These are phyloP conservation scores for Gallinago paraguaiae DNA, from an alignment of 2,113 vertebrate genomes.

Conservation along the genomic window DNA sequence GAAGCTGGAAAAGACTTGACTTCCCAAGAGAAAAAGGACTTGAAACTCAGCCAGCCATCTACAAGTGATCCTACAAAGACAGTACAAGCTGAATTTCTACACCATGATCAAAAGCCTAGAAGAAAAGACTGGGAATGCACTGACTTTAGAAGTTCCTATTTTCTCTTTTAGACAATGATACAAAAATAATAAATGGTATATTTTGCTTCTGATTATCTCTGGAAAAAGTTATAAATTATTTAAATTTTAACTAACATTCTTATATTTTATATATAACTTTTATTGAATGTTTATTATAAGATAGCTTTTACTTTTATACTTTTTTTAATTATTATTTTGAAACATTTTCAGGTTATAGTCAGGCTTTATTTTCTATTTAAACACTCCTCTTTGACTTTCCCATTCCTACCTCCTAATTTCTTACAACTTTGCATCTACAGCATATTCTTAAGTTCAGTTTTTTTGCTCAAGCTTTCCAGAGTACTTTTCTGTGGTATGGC, in stretches of 20 bases:
- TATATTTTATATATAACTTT: not conserved
- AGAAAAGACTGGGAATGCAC: not conserved
- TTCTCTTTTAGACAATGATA: not conserved
- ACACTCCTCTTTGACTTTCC: not conserved
- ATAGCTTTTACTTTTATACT: not conserved
- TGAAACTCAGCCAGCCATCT: slow-evolving; percentile 47
- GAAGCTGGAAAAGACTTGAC: slow-evolving; percentile 29
- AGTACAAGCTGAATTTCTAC: not conserved
- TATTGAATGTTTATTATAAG: not conserved
- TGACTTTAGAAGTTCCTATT: not conserved
- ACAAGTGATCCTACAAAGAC: slow-evolving; percentile 27
- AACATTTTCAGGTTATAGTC: not conserved
- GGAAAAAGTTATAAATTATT: not conserved
- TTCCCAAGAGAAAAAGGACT: slow-evolving; percentile 33
- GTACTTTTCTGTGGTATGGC: not conserved
- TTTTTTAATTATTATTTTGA: not conserved
- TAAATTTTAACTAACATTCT: not conserved
- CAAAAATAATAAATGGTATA: not conserved
- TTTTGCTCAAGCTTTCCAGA: not conserved
- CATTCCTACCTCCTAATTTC: not conserved
- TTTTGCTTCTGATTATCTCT: not conserved
- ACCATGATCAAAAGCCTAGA: slow-evolving; percentile 6
- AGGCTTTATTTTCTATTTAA: not conserved
- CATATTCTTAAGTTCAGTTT: not conserved
- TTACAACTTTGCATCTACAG: not conserved